These are phyloP conservation scores for Myotis pilosus DNA, from an alignment of 2,797 vertebrate genomes.

Conservation along the genomic window DNA sequence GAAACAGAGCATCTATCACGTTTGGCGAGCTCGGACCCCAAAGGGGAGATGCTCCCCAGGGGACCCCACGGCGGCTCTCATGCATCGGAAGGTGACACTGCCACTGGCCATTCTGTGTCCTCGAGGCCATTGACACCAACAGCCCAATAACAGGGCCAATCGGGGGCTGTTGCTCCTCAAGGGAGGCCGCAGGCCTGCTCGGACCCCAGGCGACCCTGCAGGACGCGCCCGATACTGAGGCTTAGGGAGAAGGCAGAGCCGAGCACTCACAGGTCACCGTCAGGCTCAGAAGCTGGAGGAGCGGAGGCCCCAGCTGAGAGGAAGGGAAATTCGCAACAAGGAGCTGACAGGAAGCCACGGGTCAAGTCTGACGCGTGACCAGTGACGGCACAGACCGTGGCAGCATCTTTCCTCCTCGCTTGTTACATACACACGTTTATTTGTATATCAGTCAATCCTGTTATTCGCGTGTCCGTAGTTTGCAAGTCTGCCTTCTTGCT, in stretches of 20 bases:
- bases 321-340: not conserved
- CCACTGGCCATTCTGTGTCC: not conserved
- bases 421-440: fast-evolving
- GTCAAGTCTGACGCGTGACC: fast-evolving
- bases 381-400: fast-evolving
- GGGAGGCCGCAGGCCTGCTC: no score
- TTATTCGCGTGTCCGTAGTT: fast-evolving
- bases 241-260: fast-evolving
- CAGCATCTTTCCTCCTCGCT: fast-evolving
- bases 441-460: not conserved
- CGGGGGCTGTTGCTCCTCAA: not conserved
- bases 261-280: fast-evolving
- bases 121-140: not conserved
- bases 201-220: not conserved
- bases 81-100: not conserved
- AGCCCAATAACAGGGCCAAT: not conserved
- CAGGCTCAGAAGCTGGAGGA: not conserved
- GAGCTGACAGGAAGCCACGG: fast-evolving
- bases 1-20: not conserved
- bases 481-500: not conserved
- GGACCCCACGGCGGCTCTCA: fast-evolving
- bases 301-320: not conserved
- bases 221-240: fast-evolving
- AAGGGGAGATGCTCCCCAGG: not conserved
- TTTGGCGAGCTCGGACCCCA: not conserved